These are phyloP conservation scores for Hyposmocoma kahamanoa DNA, from an alignment of 1,140 invertebrate genomes.

Conservation along the genomic window DNA sequence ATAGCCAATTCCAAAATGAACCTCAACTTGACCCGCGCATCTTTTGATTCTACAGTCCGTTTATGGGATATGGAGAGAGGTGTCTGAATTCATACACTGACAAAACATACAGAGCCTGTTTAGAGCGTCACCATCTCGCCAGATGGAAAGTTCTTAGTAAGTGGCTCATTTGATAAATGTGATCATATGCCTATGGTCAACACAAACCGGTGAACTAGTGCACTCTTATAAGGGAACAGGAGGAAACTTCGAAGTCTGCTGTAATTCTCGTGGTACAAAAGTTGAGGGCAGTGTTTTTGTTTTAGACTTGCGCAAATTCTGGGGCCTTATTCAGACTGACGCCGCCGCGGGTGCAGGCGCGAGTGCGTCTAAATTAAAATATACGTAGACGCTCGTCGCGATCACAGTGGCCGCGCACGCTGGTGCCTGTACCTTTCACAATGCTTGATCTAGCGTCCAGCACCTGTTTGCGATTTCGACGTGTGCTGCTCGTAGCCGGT, in stretches of 20 bases:
- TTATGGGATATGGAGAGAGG: slow-evolving; percentile 98
- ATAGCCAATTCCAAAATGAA: slow-evolving; percentile 98
- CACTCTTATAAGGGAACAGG: slow-evolving; percentile 98
- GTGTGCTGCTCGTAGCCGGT: no score
- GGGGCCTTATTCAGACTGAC: no score
- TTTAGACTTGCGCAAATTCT: slow-evolving; percentile 87
- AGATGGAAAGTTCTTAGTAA: slow-evolving; percentile 97
- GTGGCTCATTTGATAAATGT: slow-evolving; percentile 99
- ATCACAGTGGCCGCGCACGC: no score
- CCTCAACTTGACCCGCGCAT: slow-evolving; percentile 96
- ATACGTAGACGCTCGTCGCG: no score
- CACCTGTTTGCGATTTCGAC: no score
- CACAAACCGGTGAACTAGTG: slow-evolving; percentile 95
- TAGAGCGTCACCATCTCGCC: slow-evolving; percentile 94
- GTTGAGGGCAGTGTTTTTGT: slow-evolving; percentile 98
- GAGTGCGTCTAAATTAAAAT: no score
- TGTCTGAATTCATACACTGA: slow-evolving; percentile 95
- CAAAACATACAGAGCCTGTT: slow-evolving; percentile 98
- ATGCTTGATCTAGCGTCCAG: no score
- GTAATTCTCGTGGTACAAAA: slow-evolving; percentile 98
- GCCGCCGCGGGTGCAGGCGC: no score
- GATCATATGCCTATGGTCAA: slow-evolving; percentile 99
- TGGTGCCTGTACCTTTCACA: no score
- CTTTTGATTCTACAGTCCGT: slow-evolving; percentile 97
- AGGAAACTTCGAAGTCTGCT: slow-evolving; percentile 99